phyloP scores from a whole-genome alignment of 2,797 vertebrate species.

The Protosalanx chinensis region DNA sequence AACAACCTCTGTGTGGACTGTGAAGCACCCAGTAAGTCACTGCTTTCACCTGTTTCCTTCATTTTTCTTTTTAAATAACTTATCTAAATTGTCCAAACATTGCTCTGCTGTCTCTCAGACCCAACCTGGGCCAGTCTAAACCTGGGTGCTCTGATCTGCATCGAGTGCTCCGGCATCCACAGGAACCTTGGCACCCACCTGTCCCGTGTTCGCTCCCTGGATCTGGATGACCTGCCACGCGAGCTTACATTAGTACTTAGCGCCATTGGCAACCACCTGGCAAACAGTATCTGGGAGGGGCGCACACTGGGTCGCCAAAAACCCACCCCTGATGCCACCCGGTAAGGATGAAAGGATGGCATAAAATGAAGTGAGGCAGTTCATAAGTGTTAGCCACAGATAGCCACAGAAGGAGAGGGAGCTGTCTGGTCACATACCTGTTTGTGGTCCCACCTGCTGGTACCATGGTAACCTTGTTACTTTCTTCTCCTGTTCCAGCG shows the following conservation, averaged over 20 bases:
- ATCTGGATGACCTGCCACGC: constrained; percentile 87
- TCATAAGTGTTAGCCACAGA: too few relatives aligned
- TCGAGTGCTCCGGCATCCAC: constrained; percentile 93
- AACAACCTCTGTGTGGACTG: constrained; percentile 92
- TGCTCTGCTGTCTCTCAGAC: constrained; percentile 61
- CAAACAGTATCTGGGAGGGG: constrained; percentile 89
- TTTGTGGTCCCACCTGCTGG: background rate
- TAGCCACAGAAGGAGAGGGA: background rate
- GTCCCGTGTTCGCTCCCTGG: constrained; percentile 87
- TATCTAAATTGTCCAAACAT: background rate
- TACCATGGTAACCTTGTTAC: background rate
- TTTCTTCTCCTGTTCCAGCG: constrained; percentile 16
- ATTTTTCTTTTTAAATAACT: background rate
- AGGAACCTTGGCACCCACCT: constrained; percentile 89
- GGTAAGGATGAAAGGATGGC: constrained; percentile 62
- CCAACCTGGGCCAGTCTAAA: constrained; percentile 94
- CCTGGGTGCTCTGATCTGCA: constrained; percentile 90
- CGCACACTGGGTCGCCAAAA: constrained; percentile 81
- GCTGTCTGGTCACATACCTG: constrained; percentile 3
- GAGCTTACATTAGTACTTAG: constrained; percentile 88
- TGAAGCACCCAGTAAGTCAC: constrained; percentile 84
- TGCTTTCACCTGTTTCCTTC: too few relatives aligned
- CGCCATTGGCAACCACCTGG: constrained; percentile 86
- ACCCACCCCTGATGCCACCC: constrained; percentile 79
- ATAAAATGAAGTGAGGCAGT: constrained; percentile 2